Evolutionary conservation across 2,888 invertebrate genomes (phyloP).

Genomic region (Drosophila gaucha): DNA sequence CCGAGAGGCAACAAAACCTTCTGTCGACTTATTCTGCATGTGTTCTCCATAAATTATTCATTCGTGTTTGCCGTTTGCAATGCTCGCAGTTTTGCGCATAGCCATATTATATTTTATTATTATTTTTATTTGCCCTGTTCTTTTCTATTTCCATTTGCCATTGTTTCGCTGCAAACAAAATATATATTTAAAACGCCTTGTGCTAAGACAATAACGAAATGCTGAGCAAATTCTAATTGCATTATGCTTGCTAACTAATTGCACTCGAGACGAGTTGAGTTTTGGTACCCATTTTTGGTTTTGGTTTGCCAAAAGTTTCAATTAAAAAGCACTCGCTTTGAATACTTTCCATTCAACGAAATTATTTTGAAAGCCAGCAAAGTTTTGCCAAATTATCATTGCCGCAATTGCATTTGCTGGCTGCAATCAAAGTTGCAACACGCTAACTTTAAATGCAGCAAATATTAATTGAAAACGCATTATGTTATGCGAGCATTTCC

Average conservation of each 20-base stretch:
- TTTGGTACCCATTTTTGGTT: conserved; percentile 9
- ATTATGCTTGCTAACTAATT: conserved; percentile 59
- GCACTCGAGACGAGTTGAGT: conserved; percentile 34
- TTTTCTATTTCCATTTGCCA: neutral
- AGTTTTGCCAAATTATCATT: conserved; percentile 45
- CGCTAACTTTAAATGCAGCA: conserved; percentile 17
- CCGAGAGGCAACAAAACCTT: conserved; percentile 33
- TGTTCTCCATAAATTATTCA: conserved; percentile 68
- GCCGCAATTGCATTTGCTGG: conserved; percentile 10
- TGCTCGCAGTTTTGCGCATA: conserved; percentile 30
- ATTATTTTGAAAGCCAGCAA: conserved; percentile 16
- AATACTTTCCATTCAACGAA: neutral
- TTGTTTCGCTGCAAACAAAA: conserved; percentile 3
- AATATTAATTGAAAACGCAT: conserved; percentile 29
- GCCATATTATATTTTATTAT: conserved; percentile 47
- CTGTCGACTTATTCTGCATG: conserved; percentile 56
- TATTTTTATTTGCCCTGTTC: conserved; percentile 18
- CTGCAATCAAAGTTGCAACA: conserved; percentile 17
- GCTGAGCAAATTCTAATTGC: conserved; percentile 41
- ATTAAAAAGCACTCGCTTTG: conserved; percentile 58
- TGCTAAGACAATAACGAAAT: conserved; percentile 21
- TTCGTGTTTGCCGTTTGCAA: conserved; percentile 54
- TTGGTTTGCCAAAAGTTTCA: conserved; percentile 29
- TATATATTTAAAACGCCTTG: conserved; percentile 29
- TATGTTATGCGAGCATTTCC: neutral